Conservation (phyloP, 2,113 vertebrate genomes). For the Equus przewalskii region DNA sequence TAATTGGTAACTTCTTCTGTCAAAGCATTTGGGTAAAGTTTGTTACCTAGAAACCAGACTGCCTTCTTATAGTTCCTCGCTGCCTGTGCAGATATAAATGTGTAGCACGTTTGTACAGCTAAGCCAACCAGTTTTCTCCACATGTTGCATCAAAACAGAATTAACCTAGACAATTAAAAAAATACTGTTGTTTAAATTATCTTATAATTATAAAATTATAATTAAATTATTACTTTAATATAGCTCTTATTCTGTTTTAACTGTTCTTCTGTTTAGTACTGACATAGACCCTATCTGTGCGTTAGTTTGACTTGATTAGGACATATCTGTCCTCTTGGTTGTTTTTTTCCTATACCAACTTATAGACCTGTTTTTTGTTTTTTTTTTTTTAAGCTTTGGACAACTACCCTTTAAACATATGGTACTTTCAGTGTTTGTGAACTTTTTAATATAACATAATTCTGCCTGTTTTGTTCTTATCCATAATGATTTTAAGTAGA, state of each 20-base stretch:
- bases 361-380: background rate
- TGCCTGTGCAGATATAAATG: background rate
- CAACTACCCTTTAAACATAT: background rate
- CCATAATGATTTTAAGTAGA: background rate
- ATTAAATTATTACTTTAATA: conserved; percentile 19
- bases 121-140: background rate
- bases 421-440: background rate
- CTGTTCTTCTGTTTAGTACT: background rate
- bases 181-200: conserved; percentile 9
- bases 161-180: background rate
- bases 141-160: background rate
- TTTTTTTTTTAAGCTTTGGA: background rate
- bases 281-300: background rate
- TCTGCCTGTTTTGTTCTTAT: conserved; percentile 28
- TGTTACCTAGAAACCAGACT: conserved; percentile 36
- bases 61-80: background rate
- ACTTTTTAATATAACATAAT: background rate
- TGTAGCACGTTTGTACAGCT: background rate
- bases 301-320: conserved; percentile 36
- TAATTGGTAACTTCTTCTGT: conserved; percentile 2
- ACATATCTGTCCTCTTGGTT: background rate
- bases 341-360: background rate
- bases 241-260: background rate
- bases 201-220: conserved; percentile 19
- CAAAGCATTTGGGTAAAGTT: background rate